A percentile compares a stretch with the other conserved stretches of the same genome.
These are phyloP conservation scores for Oryctolagus cuniculus DNA, from an alignment of 2,113 vertebrate genomes.

Conservation along the genomic window DNA sequence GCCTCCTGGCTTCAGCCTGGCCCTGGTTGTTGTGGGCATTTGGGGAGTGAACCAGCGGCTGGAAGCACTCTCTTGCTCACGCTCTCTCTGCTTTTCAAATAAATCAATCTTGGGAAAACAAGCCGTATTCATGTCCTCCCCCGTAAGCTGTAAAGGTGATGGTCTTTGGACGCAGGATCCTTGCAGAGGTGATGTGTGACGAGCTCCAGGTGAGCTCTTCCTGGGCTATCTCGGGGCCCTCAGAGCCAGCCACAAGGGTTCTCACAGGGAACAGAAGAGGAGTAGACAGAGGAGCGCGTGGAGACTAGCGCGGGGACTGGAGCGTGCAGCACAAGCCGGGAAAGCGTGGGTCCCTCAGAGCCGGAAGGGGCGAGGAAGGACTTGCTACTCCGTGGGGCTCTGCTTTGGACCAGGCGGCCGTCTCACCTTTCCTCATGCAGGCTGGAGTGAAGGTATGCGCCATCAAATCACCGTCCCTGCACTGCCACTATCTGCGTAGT, in stretches of 20 bases:
- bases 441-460: background rate
- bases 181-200: background rate
- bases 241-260: background rate
- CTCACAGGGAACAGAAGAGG: background rate
- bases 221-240: background rate
- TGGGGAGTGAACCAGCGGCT: no score
- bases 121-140: background rate
- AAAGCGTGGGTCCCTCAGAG: background rate
- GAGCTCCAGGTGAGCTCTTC: background rate
- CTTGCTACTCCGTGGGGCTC: background rate
- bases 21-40: no score
- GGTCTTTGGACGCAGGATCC: background rate
- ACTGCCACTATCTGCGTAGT: background rate
- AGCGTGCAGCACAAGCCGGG: background rate
- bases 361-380: background rate
- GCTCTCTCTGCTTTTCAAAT: background rate
- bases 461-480: background rate
- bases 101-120: no score
- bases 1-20: no score
- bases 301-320: background rate
- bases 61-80: no score
- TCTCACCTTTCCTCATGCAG: background rate
- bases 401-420: background rate
- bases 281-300: background rate
- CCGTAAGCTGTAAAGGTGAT: background rate